A percentile compares a stretch with the other conserved stretches of the same genome.
These are phyloP conservation scores for Colaptes auratus DNA, from an alignment of 2,113 vertebrate genomes.

Conservation along the genomic window DNA sequence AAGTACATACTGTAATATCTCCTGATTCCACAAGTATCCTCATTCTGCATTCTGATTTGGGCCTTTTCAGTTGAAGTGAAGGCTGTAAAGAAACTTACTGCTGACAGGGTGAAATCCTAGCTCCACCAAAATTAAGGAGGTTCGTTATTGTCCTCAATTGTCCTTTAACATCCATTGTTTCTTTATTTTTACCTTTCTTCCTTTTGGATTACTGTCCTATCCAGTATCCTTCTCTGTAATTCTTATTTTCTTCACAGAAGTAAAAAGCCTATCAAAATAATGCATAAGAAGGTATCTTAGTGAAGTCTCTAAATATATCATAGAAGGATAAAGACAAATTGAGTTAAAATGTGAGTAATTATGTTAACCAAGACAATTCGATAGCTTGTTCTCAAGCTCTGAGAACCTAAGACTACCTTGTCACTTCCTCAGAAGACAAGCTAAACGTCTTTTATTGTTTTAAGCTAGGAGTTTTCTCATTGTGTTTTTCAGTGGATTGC, in stretches of 20 bases:
- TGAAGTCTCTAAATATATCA: neutral
- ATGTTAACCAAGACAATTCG: neutral
- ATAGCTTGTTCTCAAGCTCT: neutral
- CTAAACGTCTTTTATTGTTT: neutral
- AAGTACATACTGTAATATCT: neutral
- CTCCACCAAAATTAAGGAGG: neutral
- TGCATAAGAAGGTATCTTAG: neutral
- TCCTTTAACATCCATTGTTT: neutral
- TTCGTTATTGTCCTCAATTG: neutral
- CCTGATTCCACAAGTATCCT: neutral
- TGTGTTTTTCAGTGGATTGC: neutral
- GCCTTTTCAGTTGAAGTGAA: neutral
- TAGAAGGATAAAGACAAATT: neutral
- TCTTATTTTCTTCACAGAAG: neutral
- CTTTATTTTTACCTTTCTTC: neutral
- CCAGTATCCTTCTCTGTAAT: neutral
- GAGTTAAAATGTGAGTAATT: neutral
- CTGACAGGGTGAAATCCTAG: neutral
- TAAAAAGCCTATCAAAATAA: neutral
- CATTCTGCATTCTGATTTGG: neutral
- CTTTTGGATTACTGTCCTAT: neutral
- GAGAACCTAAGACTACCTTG: neutral
- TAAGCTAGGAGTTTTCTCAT: neutral
- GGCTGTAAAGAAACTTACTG: neutral
- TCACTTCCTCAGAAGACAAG: neutral